Evolutionary conservation across 2,797 vertebrate genomes (phyloP).

Genomic region (Neosilurus hyrtlii): DNA sequence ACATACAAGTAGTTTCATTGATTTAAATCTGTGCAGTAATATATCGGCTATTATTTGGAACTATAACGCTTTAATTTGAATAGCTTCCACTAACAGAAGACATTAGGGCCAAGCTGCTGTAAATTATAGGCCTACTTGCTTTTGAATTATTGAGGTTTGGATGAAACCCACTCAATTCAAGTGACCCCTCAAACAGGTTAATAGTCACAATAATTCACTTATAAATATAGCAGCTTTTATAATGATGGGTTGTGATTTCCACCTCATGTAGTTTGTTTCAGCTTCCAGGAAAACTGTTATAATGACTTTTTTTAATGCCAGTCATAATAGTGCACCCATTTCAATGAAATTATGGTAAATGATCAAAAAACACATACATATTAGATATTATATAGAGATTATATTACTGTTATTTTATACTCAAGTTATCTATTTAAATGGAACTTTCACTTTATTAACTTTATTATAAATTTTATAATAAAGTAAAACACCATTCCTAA

Average conservation of each 20-base stretch:
- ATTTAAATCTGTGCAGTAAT: not conserved
- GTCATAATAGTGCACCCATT: no score
- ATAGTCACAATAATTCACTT: not conserved
- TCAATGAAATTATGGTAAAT: no score
- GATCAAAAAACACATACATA: no score
- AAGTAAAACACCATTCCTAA: not conserved
- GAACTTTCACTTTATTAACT: no score
- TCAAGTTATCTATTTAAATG: no score
- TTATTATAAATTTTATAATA: no score
- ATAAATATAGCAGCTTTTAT: not conserved
- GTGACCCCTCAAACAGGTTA: not conserved
- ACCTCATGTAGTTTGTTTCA: not conserved
- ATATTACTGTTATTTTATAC: no score
- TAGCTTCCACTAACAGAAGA: not conserved
- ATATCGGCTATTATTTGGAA: not conserved
- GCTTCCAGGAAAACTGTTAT: not conserved
- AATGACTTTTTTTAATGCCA: not conserved
- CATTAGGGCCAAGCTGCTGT: not conserved
- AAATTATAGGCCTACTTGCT: not conserved
- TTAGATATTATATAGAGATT: no score
- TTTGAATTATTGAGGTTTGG: not conserved
- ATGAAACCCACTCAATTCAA: not conserved
- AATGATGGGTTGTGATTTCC: not conserved
- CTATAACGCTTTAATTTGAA: not conserved
- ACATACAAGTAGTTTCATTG: constrained; percentile 1